A percentile compares a stretch with the other conserved stretches of the same genome.
These are phyloP conservation scores for Dascillus cervinus DNA, from an alignment of 2,888 invertebrate species.

Conservation along the genomic window DNA sequence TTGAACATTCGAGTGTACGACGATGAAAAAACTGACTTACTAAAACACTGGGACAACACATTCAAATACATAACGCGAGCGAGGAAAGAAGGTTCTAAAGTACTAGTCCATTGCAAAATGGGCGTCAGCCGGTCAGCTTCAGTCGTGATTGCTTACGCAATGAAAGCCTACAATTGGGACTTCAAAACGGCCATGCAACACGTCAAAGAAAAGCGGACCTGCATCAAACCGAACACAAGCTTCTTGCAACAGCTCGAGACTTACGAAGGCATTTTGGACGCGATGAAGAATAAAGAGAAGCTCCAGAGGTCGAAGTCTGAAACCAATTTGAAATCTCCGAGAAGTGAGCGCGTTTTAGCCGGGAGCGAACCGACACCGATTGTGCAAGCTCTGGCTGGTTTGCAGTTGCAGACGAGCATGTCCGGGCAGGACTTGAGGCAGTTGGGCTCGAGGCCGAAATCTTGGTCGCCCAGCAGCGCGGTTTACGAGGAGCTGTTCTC, in stretches of 20 bases:
- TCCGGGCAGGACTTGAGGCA: slow-evolving; percentile 22
- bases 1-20: slow-evolving; percentile 95
- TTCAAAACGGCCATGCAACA: slow-evolving; percentile 81
- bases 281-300: slow-evolving; percentile 92
- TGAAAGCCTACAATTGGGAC: slow-evolving; percentile 96
- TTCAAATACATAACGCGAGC: slow-evolving; percentile 94
- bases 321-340: slow-evolving; percentile 72
- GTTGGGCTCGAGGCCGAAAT: slow-evolving; percentile 41
- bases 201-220: slow-evolving; percentile 84
- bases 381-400: slow-evolving; percentile 43
- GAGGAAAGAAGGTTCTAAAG: slow-evolving; percentile 82
- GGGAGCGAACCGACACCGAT: slow-evolving; percentile 55
- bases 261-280: slow-evolving; percentile 89
- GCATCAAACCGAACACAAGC: slow-evolving; percentile 93
- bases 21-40: slow-evolving; percentile 91
- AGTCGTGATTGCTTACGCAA: slow-evolving; percentile 95
- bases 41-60: slow-evolving; percentile 97
- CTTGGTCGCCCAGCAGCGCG: slow-evolving; percentile 53
- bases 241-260: slow-evolving; percentile 92
- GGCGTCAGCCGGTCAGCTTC: slow-evolving; percentile 97
- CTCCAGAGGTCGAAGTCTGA: slow-evolving; percentile 89
- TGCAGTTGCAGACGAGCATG: slow-evolving; percentile 16
- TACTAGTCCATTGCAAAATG: slow-evolving; percentile 98
- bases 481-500: slow-evolving; percentile 52
- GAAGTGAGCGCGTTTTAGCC: slow-evolving; percentile 48